A percentile compares a stretch with the other conserved stretches of the same genome.
These are phyloP conservation scores for Podarcis raffonei DNA, from an alignment of 2,113 vertebrate species.

Conservation along the genomic window DNA sequence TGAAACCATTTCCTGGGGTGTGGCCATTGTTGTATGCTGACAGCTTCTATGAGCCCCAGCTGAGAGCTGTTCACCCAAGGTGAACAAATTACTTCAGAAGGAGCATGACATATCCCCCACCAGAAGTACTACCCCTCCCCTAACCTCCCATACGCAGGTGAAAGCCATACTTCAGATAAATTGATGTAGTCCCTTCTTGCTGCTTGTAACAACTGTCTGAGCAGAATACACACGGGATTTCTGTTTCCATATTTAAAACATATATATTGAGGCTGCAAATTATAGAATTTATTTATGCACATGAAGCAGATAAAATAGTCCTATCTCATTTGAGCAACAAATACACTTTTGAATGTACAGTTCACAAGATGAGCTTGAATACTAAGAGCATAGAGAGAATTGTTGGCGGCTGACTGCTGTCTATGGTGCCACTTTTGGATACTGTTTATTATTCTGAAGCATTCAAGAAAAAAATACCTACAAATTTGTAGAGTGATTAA, in stretches of 20 bases:
- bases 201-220: background rate
- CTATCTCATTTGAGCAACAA: background rate
- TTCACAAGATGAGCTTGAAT: background rate
- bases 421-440: background rate
- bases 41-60: too few relatives aligned
- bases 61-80: too few relatives aligned
- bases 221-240: background rate
- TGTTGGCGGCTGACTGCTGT: background rate
- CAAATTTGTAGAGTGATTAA: background rate
- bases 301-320: background rate
- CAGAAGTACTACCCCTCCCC: too few relatives aligned
- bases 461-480: background rate
- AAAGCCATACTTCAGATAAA: constrained; percentile 45
- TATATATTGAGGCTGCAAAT: background rate
- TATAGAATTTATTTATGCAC: background rate
- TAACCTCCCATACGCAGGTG: background rate
- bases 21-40: too few relatives aligned
- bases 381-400: background rate
- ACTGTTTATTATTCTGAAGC: background rate
- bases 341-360: background rate
- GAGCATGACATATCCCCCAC: too few relatives aligned
- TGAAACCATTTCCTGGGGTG: too few relatives aligned
- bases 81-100: too few relatives aligned
- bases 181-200: constrained; percentile 31
- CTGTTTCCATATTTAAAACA: background rate